Base-by-base conservation (phyloP, 2,888 invertebrate species). In the Cheilosia urbana region DNA sequence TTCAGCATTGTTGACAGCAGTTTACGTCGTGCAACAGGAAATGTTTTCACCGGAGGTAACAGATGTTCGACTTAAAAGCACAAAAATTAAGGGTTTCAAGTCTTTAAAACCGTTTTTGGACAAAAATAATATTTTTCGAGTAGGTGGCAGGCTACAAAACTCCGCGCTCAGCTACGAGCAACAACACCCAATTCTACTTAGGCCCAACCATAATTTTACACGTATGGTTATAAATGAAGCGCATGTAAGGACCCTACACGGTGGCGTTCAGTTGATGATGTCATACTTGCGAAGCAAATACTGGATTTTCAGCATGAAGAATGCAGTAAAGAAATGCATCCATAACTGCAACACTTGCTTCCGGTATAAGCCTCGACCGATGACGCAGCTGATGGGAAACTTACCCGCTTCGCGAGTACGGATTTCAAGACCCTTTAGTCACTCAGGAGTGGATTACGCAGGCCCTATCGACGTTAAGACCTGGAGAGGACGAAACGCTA, bases 371-470 rank as follows among this genome's bases (percentile, higher is more conserved):
- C 19, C 65, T 24, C 34, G 17, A 21, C 37, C 58, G 40, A 37
- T 40, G 19, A 21, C 19, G 65, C 89, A 88, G 37, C 27, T 87
- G 15, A 89, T 90, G 89, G 88, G 88, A n/a, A 76, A 88, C 72
- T 72, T 90, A 40, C 90, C 90, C 9, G n/a, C 37, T n/a, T 40
- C 49, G n/a, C 40, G 79, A 49, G 72, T 87, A 55, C 11, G 42
- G 9, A 77, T 69, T 53, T 34, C 63, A 13, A 65, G 68, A 24
- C 88, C 88, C 49, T 88, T 88, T 53, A 42, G 53, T 4, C 58
- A 73, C 24, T 66, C 79, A 13, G 88, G 88, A 2, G 76, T 88
- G 7, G 88, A 89, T 66, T 89, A 85, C 58, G 88, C 84, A 4
- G 89, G 88, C 13, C 88, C 88, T 11, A 69, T 88, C 45, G 55